Conservation (phyloP, 2,888 invertebrate genomes). For the Himalopsyche tibetana region DNA sequence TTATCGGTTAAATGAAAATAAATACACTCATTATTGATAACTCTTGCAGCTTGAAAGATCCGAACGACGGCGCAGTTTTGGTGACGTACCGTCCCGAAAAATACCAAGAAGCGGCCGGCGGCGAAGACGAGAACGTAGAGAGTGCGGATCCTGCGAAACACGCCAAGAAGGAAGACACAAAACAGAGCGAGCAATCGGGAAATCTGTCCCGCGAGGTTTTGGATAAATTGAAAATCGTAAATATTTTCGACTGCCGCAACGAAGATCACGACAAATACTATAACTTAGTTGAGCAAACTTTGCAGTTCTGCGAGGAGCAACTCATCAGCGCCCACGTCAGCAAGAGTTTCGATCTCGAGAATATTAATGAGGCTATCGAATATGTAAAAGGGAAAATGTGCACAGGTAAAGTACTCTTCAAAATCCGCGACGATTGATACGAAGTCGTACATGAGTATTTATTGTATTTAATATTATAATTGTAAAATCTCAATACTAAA, state of each 20-base stretch:
- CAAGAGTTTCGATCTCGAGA: conserved; percentile 75
- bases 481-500: conserved; percentile 24
- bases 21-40: conserved; percentile 16
- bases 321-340: conserved; percentile 79
- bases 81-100: conserved; percentile 46
- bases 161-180: conserved; percentile 71
- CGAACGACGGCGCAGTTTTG: conserved; percentile 46
- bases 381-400: conserved; percentile 77
- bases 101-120: conserved; percentile 13
- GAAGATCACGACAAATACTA: conserved; percentile 77
- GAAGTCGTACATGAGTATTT: neutral
- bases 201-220: conserved; percentile 68
- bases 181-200: conserved; percentile 71
- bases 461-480: conserved; percentile 5
- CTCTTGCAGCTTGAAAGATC: conserved; percentile 57
- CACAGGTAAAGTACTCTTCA: conserved; percentile 79
- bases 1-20: conserved; percentile 14
- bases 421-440: conserved; percentile 67
- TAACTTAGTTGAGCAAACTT: conserved; percentile 76
- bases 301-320: conserved; percentile 79
- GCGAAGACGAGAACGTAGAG: neutral
- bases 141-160: neutral
- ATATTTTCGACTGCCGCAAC: conserved; percentile 73
- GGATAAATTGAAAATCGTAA: conserved; percentile 74
- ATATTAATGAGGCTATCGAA: conserved; percentile 80